Conservation (phyloP, 2,113 vertebrate species). For the Rutilus rutilus region DNA sequence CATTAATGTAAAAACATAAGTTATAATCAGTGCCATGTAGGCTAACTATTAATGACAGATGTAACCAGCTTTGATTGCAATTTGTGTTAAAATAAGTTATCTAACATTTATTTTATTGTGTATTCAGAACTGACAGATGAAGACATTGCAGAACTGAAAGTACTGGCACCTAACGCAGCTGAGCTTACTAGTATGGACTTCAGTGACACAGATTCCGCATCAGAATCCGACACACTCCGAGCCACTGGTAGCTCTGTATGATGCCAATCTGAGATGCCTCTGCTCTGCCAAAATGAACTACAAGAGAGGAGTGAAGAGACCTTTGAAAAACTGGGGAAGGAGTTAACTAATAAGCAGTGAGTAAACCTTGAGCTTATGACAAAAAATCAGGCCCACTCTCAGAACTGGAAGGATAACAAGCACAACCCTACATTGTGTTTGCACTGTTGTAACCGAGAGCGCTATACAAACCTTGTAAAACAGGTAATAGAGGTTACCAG, state of each 20-base stretch:
- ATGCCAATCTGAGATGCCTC: background rate
- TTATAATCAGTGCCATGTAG: no score
- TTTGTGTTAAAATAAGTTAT: no score
- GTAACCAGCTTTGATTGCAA: no score
- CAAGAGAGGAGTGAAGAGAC: background rate
- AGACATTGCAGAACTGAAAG: background rate
- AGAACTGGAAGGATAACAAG: background rate
- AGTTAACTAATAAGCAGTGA: background rate
- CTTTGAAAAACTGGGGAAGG: no score
- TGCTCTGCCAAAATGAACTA: background rate
- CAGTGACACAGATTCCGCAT: background rate
- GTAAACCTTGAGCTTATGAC: background rate
- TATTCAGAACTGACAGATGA: background rate
- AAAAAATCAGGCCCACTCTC: background rate
- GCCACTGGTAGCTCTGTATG: background rate
- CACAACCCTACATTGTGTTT: background rate
- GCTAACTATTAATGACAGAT: no score
- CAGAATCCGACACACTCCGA: background rate
- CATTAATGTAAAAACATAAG: no score
- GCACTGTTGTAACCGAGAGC: background rate
- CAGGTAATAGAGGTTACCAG: background rate
- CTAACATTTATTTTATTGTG: no score
- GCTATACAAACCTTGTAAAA: background rate
- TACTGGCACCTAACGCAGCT: background rate
- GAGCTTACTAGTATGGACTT: background rate